Base-by-base conservation (phyloP, 2,888 invertebrate species). In the Yponomeuta evonymella region DNA sequence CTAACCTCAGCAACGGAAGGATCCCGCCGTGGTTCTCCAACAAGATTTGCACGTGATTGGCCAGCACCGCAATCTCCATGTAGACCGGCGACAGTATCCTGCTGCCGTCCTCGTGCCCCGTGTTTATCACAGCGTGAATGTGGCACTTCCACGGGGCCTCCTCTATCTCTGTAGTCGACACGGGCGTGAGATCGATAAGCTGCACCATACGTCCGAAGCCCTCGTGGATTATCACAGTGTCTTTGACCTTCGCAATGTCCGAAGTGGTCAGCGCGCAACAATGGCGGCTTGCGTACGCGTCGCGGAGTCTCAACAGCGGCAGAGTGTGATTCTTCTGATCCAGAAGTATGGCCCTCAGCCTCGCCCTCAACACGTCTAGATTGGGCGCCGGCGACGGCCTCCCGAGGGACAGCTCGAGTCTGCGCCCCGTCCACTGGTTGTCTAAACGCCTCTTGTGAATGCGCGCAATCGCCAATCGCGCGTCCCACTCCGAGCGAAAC, bases 391-490 rank as follows among this genome's bases (percentile, higher is more conserved):
- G 93, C 9, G 93, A 93, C 6, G 93, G 94, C 68, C 86, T 83
- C 0, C 91, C 94, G 73, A 96, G 93, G 0, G 96, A 94, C 75
- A 98, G 96, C 74, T 96, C 94, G 72, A 98, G 96, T 70, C 97
- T 91, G 78, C 96, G 96, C 75, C 95, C 95, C 9, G 96, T 81
- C 91, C 91, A 91, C 66, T 84, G 83, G 79, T 83, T 82, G 74
- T 90, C 97, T 72, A 98, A 93, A 80, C 96, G 96, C 72, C 95
- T 95, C 72, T 97, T 94, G 85, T 98, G 97, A 69, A 97, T 92
- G 79, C 96, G 95, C 0, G 97, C 96, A 75, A 98, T 97, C 51
- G 96, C 95, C 33, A 94, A 92, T 71, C 95, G 94, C 0, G 95
- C 95, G 78, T 96, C 96, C 80, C 95, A 94, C 72, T 95, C 91